phyloP scores from a whole-genome alignment of 2,113 vertebrate genomes.

The Gambusia holbrooki region DNA sequence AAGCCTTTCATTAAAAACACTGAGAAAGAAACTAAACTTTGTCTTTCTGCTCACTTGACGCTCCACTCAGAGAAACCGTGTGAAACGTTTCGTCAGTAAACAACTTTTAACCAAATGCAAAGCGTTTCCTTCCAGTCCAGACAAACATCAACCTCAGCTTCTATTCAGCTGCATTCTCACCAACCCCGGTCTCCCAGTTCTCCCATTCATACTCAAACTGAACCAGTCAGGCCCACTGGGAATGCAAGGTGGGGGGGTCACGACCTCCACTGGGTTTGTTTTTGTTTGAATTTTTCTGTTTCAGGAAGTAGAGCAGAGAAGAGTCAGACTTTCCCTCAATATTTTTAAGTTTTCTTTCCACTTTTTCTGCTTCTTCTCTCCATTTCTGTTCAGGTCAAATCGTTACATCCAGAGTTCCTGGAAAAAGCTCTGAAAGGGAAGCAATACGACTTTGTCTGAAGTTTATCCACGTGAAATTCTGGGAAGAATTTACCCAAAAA shows the following conservation, averaged over 20 bases:
- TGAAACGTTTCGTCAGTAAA: not conserved
- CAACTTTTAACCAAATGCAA: not conserved
- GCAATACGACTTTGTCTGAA: too few relatives aligned
- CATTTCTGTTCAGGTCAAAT: not conserved
- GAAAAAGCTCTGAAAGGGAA: too few relatives aligned
- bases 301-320: not conserved
- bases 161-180: constrained; percentile 47
- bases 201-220: constrained; percentile 32
- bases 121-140: not conserved
- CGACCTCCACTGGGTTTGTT: constrained; percentile 25
- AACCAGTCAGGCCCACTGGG: constrained; percentile 22
- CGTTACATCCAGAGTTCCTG: not conserved
- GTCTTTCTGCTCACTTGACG: too few relatives aligned
- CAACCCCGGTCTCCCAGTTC: constrained; percentile 42
- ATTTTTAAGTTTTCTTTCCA: not conserved
- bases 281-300: not conserved
- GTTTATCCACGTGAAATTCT: too few relatives aligned
- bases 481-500: not conserved
- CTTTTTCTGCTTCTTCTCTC: not conserved
- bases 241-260: not conserved
- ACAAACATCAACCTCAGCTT: constrained; percentile 44
- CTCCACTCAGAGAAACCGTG: too few relatives aligned
- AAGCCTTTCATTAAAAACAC: not conserved
- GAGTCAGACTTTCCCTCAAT: not conserved
- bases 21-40: not conserved